phyloP scores from a whole-genome alignment of 2,888 invertebrate genomes.

The Andrena camellia region DNA sequence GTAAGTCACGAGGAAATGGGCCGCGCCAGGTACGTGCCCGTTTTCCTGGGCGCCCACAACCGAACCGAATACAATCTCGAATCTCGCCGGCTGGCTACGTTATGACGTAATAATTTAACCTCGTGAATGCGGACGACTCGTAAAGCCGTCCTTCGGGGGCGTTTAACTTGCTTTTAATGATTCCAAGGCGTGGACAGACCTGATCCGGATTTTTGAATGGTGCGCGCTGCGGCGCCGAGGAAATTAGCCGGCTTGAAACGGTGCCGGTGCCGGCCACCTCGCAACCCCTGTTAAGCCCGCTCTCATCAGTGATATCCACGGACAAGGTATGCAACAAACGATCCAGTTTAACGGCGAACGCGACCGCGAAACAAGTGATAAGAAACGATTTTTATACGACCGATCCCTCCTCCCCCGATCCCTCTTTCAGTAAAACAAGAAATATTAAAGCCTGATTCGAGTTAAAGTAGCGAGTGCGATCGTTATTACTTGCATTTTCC shows the following conservation, averaged over 20 bases:
- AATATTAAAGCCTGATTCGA: background rate
- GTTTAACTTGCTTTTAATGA: slow-evolving; percentile 78
- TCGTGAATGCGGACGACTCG: slow-evolving; percentile 68
- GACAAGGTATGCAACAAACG: background rate
- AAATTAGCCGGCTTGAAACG: slow-evolving; percentile 56
- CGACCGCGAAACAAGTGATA: background rate
- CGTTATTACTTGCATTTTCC: background rate
- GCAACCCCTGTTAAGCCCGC: slow-evolving; percentile 15
- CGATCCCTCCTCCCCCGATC: background rate
- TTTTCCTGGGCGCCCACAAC: slow-evolving; percentile 10
- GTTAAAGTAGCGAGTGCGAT: background rate
- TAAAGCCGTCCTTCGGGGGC: slow-evolving; percentile 75
- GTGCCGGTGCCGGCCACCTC: slow-evolving; percentile 24
- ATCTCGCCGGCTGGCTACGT: slow-evolving; percentile 68
- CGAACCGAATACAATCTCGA: slow-evolving; percentile 53
- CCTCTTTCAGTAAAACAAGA: background rate
- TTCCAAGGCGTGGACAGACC: slow-evolving; percentile 72
- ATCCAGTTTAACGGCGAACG: slow-evolving; percentile 9
- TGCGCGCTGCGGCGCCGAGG: slow-evolving; percentile 31
- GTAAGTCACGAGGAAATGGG: slow-evolving; percentile 27
- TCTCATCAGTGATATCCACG: background rate
- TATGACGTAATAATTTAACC: slow-evolving; percentile 78
- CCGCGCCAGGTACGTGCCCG: slow-evolving; percentile 40
- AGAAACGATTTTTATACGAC: slow-evolving; percentile 25
- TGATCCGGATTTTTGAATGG: slow-evolving; percentile 58